These are phyloP conservation scores for Paguma larvata DNA, from an alignment of 2,797 vertebrate species.

Conservation along the genomic window DNA sequence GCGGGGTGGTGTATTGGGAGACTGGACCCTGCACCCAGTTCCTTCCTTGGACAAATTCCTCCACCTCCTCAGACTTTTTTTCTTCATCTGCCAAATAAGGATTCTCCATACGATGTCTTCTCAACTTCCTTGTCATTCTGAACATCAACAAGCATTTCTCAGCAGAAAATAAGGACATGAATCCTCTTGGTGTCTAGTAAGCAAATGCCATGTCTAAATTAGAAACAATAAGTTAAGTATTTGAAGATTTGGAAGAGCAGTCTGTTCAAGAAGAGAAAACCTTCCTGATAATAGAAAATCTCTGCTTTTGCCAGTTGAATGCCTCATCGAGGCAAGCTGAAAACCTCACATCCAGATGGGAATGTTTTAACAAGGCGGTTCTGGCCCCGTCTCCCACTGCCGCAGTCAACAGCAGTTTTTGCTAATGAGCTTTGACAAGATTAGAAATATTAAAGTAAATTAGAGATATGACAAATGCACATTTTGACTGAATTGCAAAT, in stretches of 20 bases:
- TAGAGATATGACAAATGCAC: background rate
- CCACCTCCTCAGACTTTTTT: background rate
- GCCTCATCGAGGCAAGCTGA: background rate
- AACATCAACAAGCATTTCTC: background rate
- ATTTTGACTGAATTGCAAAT: constrained; percentile 11
- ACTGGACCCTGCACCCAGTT: background rate
- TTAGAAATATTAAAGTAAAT: constrained; percentile 48
- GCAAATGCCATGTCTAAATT: background rate
- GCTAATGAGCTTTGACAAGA: constrained; percentile 57
- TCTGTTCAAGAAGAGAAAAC: background rate
- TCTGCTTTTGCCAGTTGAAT: constrained; percentile 9
- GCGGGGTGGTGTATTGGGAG: background rate
- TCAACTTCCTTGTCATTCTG: background rate
- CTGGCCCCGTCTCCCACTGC: background rate
- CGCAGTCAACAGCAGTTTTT: background rate
- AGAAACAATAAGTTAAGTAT: background rate
- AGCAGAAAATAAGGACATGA: background rate
- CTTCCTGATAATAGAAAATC: background rate
- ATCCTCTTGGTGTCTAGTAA: background rate
- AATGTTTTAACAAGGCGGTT: constrained; percentile 13
- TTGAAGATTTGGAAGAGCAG: background rate
- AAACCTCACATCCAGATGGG: background rate
- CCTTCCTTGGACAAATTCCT: background rate
- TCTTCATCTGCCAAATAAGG: background rate
- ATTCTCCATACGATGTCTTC: background rate